Evolutionary conservation across 2,113 vertebrate species (phyloP).

Genomic region (Morone saxatilis): DNA sequence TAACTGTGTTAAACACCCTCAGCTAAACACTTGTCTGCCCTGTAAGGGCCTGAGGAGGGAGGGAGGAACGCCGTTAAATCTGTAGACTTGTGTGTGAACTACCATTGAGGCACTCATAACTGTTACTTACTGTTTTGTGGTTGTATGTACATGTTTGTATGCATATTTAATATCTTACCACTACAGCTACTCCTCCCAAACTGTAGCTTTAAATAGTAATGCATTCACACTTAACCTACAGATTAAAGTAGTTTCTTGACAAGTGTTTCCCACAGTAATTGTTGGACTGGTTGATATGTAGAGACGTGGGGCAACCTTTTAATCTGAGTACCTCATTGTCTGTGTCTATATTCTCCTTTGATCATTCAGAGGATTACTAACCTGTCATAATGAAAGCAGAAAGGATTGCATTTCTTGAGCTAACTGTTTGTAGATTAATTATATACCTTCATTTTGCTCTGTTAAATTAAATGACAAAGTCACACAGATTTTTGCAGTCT

Average conservation of each 20-base stretch:
- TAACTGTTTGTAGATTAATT: conserved; percentile 12
- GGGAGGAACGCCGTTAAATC: background rate
- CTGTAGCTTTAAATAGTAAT: background rate
- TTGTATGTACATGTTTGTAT: background rate
- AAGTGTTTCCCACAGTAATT: conserved; percentile 9
- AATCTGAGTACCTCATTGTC: background rate
- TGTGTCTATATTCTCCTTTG: conserved; percentile 17
- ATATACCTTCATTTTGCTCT: background rate
- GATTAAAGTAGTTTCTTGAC: background rate
- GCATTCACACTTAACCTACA: background rate
- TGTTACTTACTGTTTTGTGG: background rate
- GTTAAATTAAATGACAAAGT: background rate
- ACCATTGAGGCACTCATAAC: background rate
- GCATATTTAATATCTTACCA: background rate
- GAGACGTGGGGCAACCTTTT: background rate
- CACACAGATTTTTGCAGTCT: background rate
- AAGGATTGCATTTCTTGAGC: background rate
- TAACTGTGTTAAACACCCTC: background rate
- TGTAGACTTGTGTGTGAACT: background rate
- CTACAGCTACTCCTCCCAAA: background rate
- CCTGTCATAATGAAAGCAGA: conserved; percentile 24
- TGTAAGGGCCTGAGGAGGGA: background rate
- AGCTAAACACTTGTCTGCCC: background rate
- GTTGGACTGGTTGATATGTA: background rate
- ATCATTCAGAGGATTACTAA: conserved; percentile 32